Percentiles rank a stretch among this genome's conserved stretches.
These are phyloP conservation scores for Andrena fulva DNA, from an alignment of 2,888 invertebrate species.

Conservation along the genomic window DNA sequence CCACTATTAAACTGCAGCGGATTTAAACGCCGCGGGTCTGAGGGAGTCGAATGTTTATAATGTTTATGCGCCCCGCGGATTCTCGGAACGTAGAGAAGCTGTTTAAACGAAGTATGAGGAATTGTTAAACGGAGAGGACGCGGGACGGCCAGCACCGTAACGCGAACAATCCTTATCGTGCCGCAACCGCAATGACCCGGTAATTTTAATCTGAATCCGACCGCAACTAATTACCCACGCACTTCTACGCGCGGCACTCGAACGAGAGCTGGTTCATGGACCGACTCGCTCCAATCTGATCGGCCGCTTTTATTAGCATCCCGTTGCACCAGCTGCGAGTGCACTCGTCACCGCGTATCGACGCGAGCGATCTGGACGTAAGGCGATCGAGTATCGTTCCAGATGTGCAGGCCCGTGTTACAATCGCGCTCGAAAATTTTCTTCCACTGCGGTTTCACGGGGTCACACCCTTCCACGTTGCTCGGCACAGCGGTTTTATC, in stretches of 20 bases:
- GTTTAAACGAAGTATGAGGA: not conserved
- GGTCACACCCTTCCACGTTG: not conserved
- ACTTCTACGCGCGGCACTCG: conserved; percentile 11
- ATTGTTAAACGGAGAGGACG: not conserved
- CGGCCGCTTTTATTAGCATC: conserved; percentile 53
- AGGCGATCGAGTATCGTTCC: conserved; percentile 60
- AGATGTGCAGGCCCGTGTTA: conserved; percentile 58
- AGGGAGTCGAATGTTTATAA: no score
- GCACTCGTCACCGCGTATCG: conserved; percentile 48
- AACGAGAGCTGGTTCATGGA: not conserved
- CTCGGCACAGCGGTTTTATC: not conserved
- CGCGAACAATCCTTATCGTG: conserved; percentile 24
- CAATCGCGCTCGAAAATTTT: conserved; percentile 21
- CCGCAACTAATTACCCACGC: conserved; percentile 56
- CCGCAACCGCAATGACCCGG: conserved; percentile 44
- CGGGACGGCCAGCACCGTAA: conserved; percentile 11
- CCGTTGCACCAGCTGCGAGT: conserved; percentile 28
- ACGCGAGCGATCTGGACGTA: conserved; percentile 41
- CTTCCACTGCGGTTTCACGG: not conserved
- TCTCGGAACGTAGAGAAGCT: not conserved
- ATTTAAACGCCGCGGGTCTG: no score
- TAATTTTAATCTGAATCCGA: conserved; percentile 53
- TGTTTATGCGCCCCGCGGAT: not conserved
- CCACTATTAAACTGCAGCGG: no score
- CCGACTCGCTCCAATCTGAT: conserved; percentile 34